Conservation (phyloP, 2,888 invertebrate genomes). For the Trichopoda pennipes region DNA sequence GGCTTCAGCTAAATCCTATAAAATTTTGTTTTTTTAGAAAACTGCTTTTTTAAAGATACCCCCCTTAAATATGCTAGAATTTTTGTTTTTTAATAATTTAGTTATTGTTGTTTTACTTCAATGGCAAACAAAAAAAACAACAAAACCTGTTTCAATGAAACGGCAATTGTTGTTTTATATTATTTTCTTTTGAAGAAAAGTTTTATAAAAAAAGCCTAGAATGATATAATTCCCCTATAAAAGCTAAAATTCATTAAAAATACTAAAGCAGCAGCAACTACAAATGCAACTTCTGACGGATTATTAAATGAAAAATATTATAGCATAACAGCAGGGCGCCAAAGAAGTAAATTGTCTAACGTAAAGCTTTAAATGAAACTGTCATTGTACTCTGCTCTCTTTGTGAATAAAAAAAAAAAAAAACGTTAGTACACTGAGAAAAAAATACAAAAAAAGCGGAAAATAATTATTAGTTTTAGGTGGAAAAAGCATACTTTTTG, state of each 20-base stretch:
- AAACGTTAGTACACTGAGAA: neutral
- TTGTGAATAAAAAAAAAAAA: neutral
- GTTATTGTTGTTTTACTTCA: neutral
- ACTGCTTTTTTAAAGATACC: constrained; percentile 8
- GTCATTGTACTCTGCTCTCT: neutral
- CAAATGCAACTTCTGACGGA: constrained; percentile 27
- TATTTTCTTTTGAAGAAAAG: constrained; percentile 20
- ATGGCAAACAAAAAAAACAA: too few species aligned
- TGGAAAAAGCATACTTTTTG: too few species aligned
- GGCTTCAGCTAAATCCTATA: neutral
- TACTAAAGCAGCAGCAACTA: neutral
- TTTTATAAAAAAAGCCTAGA: neutral
- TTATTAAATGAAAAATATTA: constrained; percentile 29
- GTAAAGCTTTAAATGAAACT: constrained; percentile 22
- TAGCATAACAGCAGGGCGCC: constrained; percentile 61
- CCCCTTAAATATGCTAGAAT: constrained; percentile 32
- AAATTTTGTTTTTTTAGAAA: too few species aligned
- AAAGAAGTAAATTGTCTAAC: constrained; percentile 22
- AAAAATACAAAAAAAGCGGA: neutral
- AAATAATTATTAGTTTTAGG: too few species aligned
- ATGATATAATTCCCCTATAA: constrained; percentile 21
- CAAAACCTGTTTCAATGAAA: constrained; percentile 16
- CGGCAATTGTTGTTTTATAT: constrained; percentile 18
- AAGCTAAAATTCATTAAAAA: constrained; percentile 29
- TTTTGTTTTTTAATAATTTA: neutral